Evolutionary conservation across 2,888 invertebrate genomes (phyloP).

Genomic region (Lymantria dispar): DNA sequence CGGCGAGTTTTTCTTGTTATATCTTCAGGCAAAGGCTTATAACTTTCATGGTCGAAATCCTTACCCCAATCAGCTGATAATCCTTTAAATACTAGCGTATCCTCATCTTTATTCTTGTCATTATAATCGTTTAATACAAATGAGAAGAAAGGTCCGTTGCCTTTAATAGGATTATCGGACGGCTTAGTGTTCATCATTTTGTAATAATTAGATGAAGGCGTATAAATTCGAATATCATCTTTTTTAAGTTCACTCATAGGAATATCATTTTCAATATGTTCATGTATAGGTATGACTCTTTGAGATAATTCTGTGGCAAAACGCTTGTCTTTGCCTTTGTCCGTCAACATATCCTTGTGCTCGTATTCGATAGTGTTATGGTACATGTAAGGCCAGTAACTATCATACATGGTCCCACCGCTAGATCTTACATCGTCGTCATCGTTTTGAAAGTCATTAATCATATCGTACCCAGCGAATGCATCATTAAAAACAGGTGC

Average conservation of each 20-base stretch:
- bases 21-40: conserved; percentile 24
- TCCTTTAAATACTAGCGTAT: conserved; percentile 55
- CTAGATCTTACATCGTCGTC: conserved; percentile 61
- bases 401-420: conserved; percentile 46
- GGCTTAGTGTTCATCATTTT: conserved; percentile 11
- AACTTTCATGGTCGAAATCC: conserved; percentile 45
- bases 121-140: conserved; percentile 62
- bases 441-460: conserved; percentile 47
- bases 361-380: conserved; percentile 58
- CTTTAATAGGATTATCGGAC: conserved; percentile 46
- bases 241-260: conserved; percentile 10
- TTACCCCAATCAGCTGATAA: conserved; percentile 54
- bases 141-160: conserved; percentile 61
- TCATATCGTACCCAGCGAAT: conserved; percentile 23
- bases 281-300: conserved; percentile 59
- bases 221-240: background rate
- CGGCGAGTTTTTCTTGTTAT: conserved; percentile 34
- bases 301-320: conserved; percentile 33
- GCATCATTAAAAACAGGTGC: conserved; percentile 20
- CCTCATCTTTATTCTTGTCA: conserved; percentile 53
- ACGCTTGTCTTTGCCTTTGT: conserved; percentile 64
- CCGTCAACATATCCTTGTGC: conserved; percentile 38
- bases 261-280: conserved; percentile 48
- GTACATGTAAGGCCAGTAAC: conserved; percentile 56
- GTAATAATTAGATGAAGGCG: background rate